Evolutionary conservation across 2,113 vertebrate genomes (phyloP).

Genomic region (Crotalus helleri): DNA sequence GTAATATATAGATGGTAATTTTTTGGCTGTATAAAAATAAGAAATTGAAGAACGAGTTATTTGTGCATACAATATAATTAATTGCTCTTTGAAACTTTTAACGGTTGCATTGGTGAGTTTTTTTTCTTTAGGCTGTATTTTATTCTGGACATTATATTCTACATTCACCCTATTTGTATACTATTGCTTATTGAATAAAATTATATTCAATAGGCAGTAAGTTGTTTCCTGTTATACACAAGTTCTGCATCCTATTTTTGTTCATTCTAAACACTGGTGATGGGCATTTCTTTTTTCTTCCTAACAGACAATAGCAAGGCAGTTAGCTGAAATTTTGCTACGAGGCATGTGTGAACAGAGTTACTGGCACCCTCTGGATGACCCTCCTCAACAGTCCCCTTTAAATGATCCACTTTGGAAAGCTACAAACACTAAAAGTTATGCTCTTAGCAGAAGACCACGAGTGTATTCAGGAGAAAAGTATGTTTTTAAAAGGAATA

Average conservation of each 20-base stretch:
- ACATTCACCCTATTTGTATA: background rate
- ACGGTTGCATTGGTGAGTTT: background rate
- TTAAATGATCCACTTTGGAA: slow-evolving; percentile 88
- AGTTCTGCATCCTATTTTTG: background rate
- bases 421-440: slow-evolving; percentile 82
- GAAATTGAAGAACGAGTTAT: background rate
- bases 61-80: background rate
- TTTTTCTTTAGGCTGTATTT: background rate
- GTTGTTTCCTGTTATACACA: background rate
- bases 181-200: background rate
- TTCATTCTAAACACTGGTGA: slow-evolving; percentile 1
- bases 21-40: background rate
- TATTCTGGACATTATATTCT: background rate
- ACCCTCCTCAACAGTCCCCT: slow-evolving; percentile 89
- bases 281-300: slow-evolving; percentile 35
- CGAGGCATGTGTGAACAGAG: slow-evolving; percentile 99
- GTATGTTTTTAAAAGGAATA: slow-evolving; percentile 65
- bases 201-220: background rate
- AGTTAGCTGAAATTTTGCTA: slow-evolving; percentile 94
- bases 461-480: slow-evolving; percentile 94
- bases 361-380: slow-evolving; percentile 96
- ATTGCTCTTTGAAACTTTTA: background rate
- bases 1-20: background rate
- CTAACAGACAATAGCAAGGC: slow-evolving; percentile 91
- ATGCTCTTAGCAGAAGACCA: slow-evolving; percentile 82